A percentile compares a stretch with the other conserved stretches of the same genome.
These are phyloP conservation scores for Zaprionus capensis DNA, from an alignment of 1,140 invertebrate species.

Conservation along the genomic window DNA sequence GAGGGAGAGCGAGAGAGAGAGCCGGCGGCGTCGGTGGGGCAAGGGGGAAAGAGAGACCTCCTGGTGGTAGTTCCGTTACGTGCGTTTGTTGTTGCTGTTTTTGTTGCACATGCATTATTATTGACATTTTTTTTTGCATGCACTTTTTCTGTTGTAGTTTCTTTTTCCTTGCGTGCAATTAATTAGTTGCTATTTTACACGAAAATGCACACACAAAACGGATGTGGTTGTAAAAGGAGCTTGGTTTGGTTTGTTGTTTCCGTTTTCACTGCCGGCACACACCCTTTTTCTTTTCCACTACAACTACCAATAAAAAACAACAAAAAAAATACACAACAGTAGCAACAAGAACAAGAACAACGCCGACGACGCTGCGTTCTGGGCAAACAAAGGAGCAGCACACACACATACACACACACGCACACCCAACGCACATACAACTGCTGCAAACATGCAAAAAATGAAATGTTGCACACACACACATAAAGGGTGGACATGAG, in stretches of 20 bases:
- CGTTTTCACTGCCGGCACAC: slow-evolving; percentile 54
- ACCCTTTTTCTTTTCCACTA: slow-evolving; percentile 67
- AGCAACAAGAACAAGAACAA: slow-evolving; percentile 53
- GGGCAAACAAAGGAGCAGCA: slow-evolving; percentile 77
- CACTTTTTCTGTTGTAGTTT: slow-evolving; percentile 54
- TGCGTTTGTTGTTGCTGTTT: slow-evolving; percentile 30
- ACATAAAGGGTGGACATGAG: slow-evolving; percentile 26
- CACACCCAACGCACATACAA: slow-evolving; percentile 20
- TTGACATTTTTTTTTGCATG: slow-evolving; percentile 72
- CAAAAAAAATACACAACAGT: slow-evolving; percentile 11
- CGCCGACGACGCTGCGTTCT: slow-evolving; percentile 60
- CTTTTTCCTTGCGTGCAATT: slow-evolving; percentile 66
- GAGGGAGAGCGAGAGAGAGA: slow-evolving; percentile 12
- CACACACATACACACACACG: slow-evolving; percentile 38
- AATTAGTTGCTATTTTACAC: slow-evolving; percentile 52
- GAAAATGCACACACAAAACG: slow-evolving; percentile 41
- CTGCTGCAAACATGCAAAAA: slow-evolving; percentile 42
- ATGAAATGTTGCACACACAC: slow-evolving; percentile 41
- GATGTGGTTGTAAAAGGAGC: slow-evolving; percentile 49
- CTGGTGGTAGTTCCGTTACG: slow-evolving; percentile 71
- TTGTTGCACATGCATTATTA: slow-evolving; percentile 68
- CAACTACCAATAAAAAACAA: slow-evolving; percentile 18
- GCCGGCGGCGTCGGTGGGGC: neutral
- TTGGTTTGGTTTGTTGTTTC: slow-evolving; percentile 35
- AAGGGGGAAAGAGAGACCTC: slow-evolving; percentile 37